Evolutionary conservation across 1,140 invertebrate genomes (phyloP).

Genomic region (Harlomillsia oculata): DNA sequence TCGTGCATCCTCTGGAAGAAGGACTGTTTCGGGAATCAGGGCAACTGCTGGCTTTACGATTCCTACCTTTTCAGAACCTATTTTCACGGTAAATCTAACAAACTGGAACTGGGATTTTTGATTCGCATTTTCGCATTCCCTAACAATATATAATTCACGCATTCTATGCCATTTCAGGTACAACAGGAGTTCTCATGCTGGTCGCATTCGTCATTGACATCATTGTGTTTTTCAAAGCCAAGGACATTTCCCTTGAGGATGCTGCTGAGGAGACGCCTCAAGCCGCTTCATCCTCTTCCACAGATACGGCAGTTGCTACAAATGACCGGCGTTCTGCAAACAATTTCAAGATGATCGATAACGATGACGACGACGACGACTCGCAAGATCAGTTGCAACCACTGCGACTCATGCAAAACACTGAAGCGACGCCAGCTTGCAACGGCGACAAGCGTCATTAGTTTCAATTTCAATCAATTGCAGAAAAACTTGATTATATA

Average conservation of each 20-base stretch:
- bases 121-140: background rate
- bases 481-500: too few species aligned
- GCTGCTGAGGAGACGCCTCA: too few species aligned
- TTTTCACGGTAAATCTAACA: constrained; percentile 59
- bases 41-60: constrained; percentile 70
- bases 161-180: constrained; percentile 46
- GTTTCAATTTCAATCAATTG: too few species aligned
- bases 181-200: constrained; percentile 68
- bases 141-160: background rate
- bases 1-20: constrained; percentile 79
- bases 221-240: constrained; percentile 70
- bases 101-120: background rate
- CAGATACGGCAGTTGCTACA: background rate
- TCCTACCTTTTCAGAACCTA: constrained; percentile 68
- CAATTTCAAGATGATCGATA: background rate
- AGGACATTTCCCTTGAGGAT: constrained; percentile 59
- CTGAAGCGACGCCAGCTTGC: too few species aligned
- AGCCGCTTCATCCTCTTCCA: background rate
- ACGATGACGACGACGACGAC: too few species aligned
- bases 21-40: constrained; percentile 11
- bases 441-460: too few species aligned
- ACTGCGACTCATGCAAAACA: too few species aligned
- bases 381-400: too few species aligned
- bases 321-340: background rate
- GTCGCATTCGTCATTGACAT: constrained; percentile 71